Conservation (phyloP, 2,113 vertebrate genomes). For the Amblyornis subalaris region DNA sequence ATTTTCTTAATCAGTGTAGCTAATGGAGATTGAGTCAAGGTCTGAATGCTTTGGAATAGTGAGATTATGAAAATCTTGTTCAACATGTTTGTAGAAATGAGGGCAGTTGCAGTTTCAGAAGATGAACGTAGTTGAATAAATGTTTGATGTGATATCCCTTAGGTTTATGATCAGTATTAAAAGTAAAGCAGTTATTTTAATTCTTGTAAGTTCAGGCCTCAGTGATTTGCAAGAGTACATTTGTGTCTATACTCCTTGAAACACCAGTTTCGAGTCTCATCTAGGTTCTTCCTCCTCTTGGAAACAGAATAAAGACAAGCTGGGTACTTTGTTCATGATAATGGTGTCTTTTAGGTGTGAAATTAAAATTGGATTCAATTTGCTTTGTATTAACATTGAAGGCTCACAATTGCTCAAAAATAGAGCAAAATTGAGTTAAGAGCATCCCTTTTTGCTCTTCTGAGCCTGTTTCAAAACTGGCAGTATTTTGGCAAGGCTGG, state of each 20-base stretch:
- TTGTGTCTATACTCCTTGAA: neutral
- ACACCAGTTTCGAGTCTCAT: neutral
- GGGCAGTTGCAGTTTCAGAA: neutral
- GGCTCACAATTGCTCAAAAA: neutral
- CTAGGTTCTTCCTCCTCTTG: neutral
- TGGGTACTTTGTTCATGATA: constrained; percentile 6
- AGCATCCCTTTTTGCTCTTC: neutral
- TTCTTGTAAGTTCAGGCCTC: neutral
- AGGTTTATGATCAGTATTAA: neutral
- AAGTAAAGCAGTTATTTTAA: neutral
- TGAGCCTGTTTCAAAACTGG: neutral
- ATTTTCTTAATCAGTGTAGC: neutral
- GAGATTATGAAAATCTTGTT: neutral
- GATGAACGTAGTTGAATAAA: neutral
- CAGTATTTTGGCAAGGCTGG: neutral
- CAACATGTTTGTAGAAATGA: neutral
- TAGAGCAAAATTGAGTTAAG: neutral
- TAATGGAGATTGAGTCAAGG: neutral
- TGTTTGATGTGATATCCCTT: neutral
- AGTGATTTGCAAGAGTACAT: neutral
- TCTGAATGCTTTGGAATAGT: neutral
- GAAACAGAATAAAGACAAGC: neutral
- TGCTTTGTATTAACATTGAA: constrained; percentile 23
- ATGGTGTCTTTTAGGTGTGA: constrained; percentile 27
- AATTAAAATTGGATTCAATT: constrained; percentile 33